Conservation (phyloP, 2,797 vertebrate species). For the Hypotaenidia philippensis region DNA sequence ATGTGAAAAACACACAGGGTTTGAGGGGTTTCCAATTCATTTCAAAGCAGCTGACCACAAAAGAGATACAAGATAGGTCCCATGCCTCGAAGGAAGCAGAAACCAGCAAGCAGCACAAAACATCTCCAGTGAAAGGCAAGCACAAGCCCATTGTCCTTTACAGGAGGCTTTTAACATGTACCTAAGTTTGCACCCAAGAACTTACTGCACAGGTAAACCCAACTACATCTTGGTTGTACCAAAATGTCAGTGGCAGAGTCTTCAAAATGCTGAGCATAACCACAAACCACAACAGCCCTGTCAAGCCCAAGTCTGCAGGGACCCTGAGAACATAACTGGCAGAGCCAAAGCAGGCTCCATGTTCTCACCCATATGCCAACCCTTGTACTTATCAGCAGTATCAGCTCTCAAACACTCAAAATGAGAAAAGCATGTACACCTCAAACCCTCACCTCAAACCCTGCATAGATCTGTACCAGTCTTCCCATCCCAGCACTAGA, state of each 20-base stretch:
- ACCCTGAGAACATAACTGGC: neutral
- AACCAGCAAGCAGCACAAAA: neutral
- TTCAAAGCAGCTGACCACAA: neutral
- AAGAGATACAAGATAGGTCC: neutral
- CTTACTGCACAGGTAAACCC: accelerated
- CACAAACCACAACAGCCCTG: neutral
- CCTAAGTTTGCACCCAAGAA: neutral
- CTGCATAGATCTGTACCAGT: neutral
- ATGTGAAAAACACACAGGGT: neutral
- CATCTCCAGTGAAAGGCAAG: neutral
- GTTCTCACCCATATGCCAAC: neutral
- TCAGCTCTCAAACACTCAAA: neutral
- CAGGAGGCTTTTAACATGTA: neutral
- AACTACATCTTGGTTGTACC: neutral
- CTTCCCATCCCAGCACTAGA: neutral
- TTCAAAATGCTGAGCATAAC: neutral
- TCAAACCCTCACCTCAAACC: neutral
- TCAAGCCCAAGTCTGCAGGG: neutral
- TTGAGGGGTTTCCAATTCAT: neutral
- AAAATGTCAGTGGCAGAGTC: neutral
- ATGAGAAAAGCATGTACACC: neutral
- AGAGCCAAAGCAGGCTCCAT: neutral
- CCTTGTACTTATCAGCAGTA: neutral
- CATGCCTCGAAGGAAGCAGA: neutral
- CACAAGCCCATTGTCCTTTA: neutral